These are phyloP conservation scores for Drosophila eugracilis DNA, from an alignment of 1,140 invertebrate species.

Conservation along the genomic window DNA sequence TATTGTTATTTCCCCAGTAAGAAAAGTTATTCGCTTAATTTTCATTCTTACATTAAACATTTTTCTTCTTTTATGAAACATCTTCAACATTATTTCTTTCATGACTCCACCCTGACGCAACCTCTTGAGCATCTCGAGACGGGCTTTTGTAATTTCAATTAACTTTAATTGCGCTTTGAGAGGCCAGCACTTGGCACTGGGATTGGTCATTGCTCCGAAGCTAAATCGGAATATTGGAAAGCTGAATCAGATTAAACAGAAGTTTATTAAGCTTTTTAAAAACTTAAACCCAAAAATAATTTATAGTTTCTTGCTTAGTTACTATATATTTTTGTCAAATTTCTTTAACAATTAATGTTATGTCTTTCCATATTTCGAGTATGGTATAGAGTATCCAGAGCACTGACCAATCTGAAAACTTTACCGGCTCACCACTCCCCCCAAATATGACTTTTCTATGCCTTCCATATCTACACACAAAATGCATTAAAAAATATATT, in stretches of 20 bases:
- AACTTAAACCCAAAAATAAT: too few species aligned
- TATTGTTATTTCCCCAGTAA: background rate
- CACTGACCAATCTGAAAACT: too few species aligned
- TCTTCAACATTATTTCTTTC: conserved; percentile 25
- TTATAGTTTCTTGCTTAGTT: too few species aligned
- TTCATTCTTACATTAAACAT: background rate
- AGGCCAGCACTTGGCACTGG: conserved; percentile 24
- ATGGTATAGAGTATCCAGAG: too few species aligned
- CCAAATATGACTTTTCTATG: conserved; percentile 16
- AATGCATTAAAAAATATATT: conserved; percentile 54
- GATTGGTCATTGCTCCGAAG: conserved; percentile 37
- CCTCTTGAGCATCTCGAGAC: conserved; percentile 35
- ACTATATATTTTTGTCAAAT: too few species aligned
- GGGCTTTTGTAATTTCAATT: conserved; percentile 57
- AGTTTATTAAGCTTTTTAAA: too few species aligned
- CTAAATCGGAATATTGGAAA: background rate
- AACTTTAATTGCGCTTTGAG: conserved; percentile 54
- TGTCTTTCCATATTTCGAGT: too few species aligned
- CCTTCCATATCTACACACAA: conserved; percentile 36
- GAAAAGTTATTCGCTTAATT: background rate
- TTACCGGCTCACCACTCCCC: too few species aligned
- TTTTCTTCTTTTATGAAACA: conserved; percentile 31
- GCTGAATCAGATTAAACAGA: too few species aligned
- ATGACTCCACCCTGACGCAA: conserved; percentile 17
- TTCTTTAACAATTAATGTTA: too few species aligned